Base-by-base conservation (phyloP, 2,888 invertebrate genomes). In the Erebia aethiops region DNA sequence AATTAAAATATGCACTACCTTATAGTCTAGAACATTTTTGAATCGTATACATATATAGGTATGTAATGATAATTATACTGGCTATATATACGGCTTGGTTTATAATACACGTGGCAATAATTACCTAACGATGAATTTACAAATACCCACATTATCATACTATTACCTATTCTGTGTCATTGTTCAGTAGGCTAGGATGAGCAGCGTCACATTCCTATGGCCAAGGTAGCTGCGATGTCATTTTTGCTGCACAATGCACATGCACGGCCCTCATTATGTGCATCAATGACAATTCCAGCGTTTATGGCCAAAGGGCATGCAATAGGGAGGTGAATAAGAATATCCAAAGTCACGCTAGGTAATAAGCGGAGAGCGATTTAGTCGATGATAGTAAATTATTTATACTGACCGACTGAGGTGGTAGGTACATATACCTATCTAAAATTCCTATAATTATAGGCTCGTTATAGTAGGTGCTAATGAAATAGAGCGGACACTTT, bases 221-320 rank as follows among this genome's bases (percentile, higher is more conserved):
- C 35, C 60, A 61, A 64, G 54, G 46, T 68, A 60, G 58, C 57
- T 65, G 68, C 80, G 80, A 78, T 80, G 80, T 83, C 82, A 84
- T 85, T 86, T 86, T 86, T 86, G 79, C 82, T 77, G 83, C 85
- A 85, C 64, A 86, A 82, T 80, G 85, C 81, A 81, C 77, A 84
- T 81, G 81, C 78, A 26, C 62, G 13, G 46, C 49, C 82, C 79
- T 84, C 81, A 82, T 85, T 85, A 87, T 77, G 79, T 80, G 78
- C 78, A 80, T 81, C 79, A 78, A 82, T 83, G 83, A 84, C 87
- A 86, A 85, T 84, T 86, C 78, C 86, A 85, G 87, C 81, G 82
- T 87, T 83, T 81, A 81, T 80, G 77, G 82, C 78, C 83, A 89
- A 90, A 89, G 87, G 88, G 85, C 87, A 87, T 77, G 78, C 79